Conservation (phyloP, 2,113 vertebrate genomes). For the Phoenicopterus ruber region DNA sequence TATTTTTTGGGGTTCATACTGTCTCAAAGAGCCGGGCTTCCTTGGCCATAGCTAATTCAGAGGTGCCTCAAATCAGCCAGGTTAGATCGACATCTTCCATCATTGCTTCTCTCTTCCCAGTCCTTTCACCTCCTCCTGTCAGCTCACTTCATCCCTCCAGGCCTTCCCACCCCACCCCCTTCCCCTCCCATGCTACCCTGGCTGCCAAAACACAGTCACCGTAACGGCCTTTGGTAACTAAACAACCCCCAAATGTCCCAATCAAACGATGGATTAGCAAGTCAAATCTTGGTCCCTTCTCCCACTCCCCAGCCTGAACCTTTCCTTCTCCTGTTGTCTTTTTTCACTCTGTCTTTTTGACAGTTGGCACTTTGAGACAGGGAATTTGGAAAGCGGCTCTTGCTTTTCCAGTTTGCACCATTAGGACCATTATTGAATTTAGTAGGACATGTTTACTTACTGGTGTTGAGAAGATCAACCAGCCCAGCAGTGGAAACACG, state of each 20-base stretch:
- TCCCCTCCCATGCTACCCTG: not conserved
- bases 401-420: not conserved
- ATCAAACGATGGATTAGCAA: not conserved
- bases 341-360: not conserved
- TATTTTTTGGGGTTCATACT: not conserved
- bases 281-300: not conserved
- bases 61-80: not conserved
- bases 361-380: not conserved
- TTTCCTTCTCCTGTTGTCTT: not conserved
- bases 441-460: not conserved
- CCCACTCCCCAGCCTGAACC: not conserved
- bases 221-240: not conserved
- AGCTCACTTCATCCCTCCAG: not conserved
- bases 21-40: not conserved
- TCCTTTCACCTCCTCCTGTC: not conserved
- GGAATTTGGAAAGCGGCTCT: not conserved
- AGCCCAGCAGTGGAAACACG: conserved; percentile 75
- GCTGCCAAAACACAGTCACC: not conserved
- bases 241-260: not conserved
- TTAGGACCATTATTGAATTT: not conserved
- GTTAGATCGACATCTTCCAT: accelerated
- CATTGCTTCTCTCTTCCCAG: not conserved
- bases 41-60: not conserved
- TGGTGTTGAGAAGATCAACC: not conserved
- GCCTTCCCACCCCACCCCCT: not conserved